Base-by-base conservation (phyloP, 2,797 vertebrate genomes). In the Limosa lapponica region DNA sequence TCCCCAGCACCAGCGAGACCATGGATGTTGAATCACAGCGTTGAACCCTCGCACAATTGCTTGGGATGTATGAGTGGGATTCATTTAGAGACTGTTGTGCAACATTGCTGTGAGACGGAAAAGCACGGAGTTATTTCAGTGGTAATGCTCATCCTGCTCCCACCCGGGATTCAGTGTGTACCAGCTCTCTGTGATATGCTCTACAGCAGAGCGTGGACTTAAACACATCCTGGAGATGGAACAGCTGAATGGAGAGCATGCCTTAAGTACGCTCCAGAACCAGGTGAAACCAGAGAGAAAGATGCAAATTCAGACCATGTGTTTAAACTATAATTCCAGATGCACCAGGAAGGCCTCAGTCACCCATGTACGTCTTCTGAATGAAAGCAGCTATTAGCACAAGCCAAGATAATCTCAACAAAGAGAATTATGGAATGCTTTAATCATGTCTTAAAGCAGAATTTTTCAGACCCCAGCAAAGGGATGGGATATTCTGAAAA, bases 161-260 rank as follows among this genome's bases (percentile, higher is more conserved):
- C 80, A 64, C 75, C 58, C 16, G 2, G 87, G 49, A 61, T 39
- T 71, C 72, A 14, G 37, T 0, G 12, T 27, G 10, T 6, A 41
- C 82, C 74, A 93, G 78, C 74, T 73, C n/a, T 43, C 32, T 11
- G 39, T 13, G 62, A 74, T 54, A n/a, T 0, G 3, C 64, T 75
- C 66, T 81, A 52, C 72, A 74, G 55, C 52, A 52, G 4, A 92
- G 51, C 3, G 0, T 22, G 48, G 78, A 64, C 52, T 39, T 22
- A 48, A 85, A n/a, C 1, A 11, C 22, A 22, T 22, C 23, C 46
- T 37, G 39, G 44, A 59, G 61, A 59, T 18, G 6, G 41, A 88
- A 37, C 0, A 64, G 65, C 54, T 51, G 43, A 62, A 62, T 5
- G 3, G 22, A 1, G 8, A 81, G 39, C 19, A 1, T 0, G 14